Conservation (phyloP, 2,797 vertebrate species). For the Huso huso region DNA sequence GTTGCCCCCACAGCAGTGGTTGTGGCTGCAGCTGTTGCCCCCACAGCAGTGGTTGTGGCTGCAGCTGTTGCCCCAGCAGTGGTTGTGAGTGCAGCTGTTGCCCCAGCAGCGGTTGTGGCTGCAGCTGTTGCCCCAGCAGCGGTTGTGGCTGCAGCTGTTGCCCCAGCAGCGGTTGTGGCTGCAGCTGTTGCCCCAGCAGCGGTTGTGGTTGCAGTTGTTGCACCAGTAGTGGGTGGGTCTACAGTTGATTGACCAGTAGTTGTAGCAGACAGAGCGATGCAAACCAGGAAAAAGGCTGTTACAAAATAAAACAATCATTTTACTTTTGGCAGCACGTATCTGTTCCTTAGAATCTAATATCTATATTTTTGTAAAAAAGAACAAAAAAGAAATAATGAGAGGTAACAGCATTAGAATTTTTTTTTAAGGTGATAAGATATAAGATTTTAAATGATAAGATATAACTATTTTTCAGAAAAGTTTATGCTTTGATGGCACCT, state of each 20-base stretch:
- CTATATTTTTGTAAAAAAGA: too few species aligned
- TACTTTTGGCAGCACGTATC: slow-evolving; percentile 26
- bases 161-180: neutral
- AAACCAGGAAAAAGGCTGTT: slow-evolving; percentile 31
- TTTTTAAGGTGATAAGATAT: too few species aligned
- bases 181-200: neutral
- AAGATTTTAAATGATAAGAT: too few species aligned
- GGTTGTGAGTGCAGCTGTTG: slow-evolving; percentile 2
- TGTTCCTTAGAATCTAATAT: slow-evolving; percentile 17
- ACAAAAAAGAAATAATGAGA: too few species aligned
- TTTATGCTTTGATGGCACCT: too few species aligned
- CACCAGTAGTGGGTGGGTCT: neutral
- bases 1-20: neutral
- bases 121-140: neutral
- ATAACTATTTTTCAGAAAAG: too few species aligned
- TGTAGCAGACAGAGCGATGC: slow-evolving; percentile 25
- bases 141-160: neutral
- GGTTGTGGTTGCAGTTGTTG: neutral
- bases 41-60: too few species aligned
- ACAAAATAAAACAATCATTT: slow-evolving; percentile 15
- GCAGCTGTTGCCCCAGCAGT: neutral
- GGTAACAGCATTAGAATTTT: too few species aligned
- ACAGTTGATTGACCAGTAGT: fast-evolving
- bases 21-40: too few species aligned
- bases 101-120: neutral